Evolutionary conservation across 2,797 vertebrate genomes (phyloP).

Genomic region (Tachyglossus aculeatus): DNA sequence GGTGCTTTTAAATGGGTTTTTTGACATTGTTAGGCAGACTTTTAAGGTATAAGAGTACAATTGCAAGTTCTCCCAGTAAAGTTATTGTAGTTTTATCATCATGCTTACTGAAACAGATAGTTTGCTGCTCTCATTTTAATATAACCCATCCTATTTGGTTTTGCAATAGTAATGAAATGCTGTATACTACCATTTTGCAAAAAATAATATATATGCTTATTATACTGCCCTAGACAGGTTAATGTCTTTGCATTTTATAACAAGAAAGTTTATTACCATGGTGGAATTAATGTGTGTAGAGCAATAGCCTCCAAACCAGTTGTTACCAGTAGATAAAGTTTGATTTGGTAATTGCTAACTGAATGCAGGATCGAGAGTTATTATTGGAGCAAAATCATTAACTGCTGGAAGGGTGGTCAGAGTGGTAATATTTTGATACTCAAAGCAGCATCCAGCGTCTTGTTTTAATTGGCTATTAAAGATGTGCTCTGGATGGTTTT

Average conservation of each 20-base stretch:
- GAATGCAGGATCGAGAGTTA: constrained; percentile 5
- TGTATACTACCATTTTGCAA: constrained; percentile 30
- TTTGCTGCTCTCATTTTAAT: constrained; percentile 47
- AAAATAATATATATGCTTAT: constrained; percentile 29
- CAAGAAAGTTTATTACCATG: constrained; percentile 44
- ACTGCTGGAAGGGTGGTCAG: background rate
- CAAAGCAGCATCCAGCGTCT: background rate
- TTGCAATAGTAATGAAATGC: constrained; percentile 38
- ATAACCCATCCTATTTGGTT: constrained; percentile 30
- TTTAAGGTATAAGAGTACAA: constrained; percentile 18
- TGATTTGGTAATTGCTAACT: constrained; percentile 39
- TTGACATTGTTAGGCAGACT: constrained; percentile 11
- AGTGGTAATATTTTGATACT: background rate
- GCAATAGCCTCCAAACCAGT: constrained; percentile 34
- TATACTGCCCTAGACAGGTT: constrained; percentile 21
- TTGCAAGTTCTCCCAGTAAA: constrained; percentile 41
- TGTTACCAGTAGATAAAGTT: constrained; percentile 48
- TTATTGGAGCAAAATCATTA: constrained; percentile 41
- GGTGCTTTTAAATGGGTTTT: constrained; percentile 29
- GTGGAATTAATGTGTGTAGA: constrained; percentile 34
- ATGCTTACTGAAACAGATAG: constrained; percentile 15
- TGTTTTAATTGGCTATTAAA: constrained; percentile 39
- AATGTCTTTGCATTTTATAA: constrained; percentile 53
- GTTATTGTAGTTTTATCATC: constrained; percentile 28
- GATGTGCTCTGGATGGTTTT: background rate